These are phyloP conservation scores for Tanypteryx hageni DNA, from an alignment of 2,888 invertebrate genomes.

Conservation along the genomic window DNA sequence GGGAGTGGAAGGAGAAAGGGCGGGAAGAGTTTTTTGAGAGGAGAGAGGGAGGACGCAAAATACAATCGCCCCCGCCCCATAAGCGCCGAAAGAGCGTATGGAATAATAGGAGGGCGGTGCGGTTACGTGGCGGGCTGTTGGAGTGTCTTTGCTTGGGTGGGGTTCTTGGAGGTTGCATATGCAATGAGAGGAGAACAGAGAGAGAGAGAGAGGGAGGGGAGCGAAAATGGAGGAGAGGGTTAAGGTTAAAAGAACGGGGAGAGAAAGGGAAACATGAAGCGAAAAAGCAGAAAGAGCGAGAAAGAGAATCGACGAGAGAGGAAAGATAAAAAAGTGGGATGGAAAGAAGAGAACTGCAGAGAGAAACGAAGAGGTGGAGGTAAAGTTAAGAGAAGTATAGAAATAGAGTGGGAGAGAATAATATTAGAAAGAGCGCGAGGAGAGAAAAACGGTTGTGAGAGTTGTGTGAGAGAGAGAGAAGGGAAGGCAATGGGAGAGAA, in stretches of 20 bases:
- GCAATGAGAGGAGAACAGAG: not conserved
- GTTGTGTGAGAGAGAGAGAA: too few species aligned
- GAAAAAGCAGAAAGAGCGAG: too few species aligned
- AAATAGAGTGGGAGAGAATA: too few species aligned
- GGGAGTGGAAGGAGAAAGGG: not conserved
- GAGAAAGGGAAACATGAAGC: not conserved
- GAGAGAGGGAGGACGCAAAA: not conserved
- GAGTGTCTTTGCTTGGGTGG: not conserved
- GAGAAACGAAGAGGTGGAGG: too few species aligned
- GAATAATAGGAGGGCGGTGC: not conserved
- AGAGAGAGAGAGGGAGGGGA: not conserved
- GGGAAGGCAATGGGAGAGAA: too few species aligned
- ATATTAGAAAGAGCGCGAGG: too few species aligned
- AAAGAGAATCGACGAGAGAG: too few species aligned
- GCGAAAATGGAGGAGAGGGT: not conserved
- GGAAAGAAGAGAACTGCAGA: too few species aligned
- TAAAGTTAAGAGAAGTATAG: too few species aligned
- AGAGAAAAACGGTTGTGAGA: too few species aligned
- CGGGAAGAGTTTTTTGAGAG: not conserved
- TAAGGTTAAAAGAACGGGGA: not conserved
- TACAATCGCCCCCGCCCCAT: not conserved
- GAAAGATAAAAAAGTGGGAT: too few species aligned
- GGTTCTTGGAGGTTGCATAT: not conserved
- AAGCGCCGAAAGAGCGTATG: not conserved
- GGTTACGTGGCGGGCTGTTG: constrained; percentile 9